phyloP scores from a whole-genome alignment of 2,888 invertebrate genomes.

The Antheraea yamamai region DNA sequence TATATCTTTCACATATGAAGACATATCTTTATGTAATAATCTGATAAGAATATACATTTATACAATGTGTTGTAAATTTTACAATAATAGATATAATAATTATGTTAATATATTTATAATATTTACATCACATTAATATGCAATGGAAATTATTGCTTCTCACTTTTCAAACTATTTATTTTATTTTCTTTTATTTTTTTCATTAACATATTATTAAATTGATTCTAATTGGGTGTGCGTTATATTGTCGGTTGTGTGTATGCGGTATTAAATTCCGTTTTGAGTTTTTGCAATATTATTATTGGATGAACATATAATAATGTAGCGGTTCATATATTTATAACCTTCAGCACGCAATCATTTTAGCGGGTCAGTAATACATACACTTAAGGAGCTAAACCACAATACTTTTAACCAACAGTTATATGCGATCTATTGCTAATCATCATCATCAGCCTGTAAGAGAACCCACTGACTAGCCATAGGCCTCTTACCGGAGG shows the following conservation, averaged over 20 bases:
- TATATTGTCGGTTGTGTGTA: neutral
- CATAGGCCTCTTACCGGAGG: too few species aligned
- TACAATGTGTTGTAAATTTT: neutral
- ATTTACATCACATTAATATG: neutral
- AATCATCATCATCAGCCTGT: too few species aligned
- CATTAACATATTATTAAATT: neutral
- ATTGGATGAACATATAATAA: too few species aligned
- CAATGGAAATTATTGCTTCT: neutral
- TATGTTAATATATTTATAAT: slow-evolving; percentile 6
- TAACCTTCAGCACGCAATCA: too few species aligned
- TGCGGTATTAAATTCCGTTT: neutral
- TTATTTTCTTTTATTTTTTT: neutral
- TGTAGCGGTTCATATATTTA: too few species aligned
- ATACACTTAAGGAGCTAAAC: too few species aligned
- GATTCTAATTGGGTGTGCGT: neutral
- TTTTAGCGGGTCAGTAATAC: too few species aligned
- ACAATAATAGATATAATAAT: neutral
- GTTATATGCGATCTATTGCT: too few species aligned
- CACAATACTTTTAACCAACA: too few species aligned
- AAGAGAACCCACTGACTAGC: too few species aligned
- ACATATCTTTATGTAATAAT: neutral
- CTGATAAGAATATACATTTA: neutral
- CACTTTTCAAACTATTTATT: neutral
- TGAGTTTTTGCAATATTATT: too few species aligned
- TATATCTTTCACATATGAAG: neutral